phyloP scores from a whole-genome alignment of 2,797 vertebrate species.

The Menidia menidia region DNA sequence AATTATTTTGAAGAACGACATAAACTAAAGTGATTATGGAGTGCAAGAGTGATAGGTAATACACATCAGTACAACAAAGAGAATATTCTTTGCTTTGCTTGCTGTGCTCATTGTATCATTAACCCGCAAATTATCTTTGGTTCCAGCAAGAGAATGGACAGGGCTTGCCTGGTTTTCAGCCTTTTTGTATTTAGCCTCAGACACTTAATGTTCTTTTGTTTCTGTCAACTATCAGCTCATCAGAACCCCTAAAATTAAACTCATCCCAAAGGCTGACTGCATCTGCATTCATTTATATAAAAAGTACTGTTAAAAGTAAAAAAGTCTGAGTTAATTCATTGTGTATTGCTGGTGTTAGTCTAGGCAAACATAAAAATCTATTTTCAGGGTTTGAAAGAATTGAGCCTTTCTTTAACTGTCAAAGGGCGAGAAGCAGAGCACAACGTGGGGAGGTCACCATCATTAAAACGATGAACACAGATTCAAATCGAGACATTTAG shows the following conservation, averaged over 20 bases:
- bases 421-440: not conserved
- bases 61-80: conserved; percentile 68
- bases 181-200: conserved; percentile 48
- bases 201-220: conserved; percentile 22
- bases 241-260: too few relatives aligned
- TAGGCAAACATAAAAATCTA: too few relatives aligned
- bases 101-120: conserved; percentile 77
- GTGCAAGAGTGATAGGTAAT: conserved; percentile 15
- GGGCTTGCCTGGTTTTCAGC: conserved; percentile 56
- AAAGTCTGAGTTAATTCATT: too few relatives aligned
- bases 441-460: not conserved
- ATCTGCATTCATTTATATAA: too few relatives aligned
- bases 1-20: conserved; percentile 55
- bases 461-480: not conserved
- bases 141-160: conserved; percentile 23
- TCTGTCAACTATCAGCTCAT: not conserved
- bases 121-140: conserved; percentile 79
- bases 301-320: too few relatives aligned
- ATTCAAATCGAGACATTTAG: not conserved
- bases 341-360: too few relatives aligned
- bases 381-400: too few relatives aligned
- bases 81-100: conserved; percentile 73
- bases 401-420: too few relatives aligned
- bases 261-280: too few relatives aligned
- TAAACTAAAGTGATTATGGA: conserved; percentile 41